A percentile compares a stretch with the other conserved stretches of the same genome.
Conservation (phyloP, 2,797 vertebrate species). For the Acanthurus lineatus region DNA sequence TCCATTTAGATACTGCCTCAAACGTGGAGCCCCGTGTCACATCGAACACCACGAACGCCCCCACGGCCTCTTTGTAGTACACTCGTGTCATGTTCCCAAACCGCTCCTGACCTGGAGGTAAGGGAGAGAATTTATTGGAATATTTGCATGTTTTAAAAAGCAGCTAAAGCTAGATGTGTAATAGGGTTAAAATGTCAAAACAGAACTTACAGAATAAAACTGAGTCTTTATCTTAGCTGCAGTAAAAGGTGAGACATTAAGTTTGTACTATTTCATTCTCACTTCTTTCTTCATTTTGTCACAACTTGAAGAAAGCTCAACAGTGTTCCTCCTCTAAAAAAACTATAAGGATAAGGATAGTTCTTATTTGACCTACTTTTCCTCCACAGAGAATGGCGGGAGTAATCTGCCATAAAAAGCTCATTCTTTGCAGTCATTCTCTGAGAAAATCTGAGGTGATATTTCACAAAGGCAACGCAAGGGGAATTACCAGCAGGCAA, state of each 20-base stretch:
- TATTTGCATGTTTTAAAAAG: conserved; percentile 24
- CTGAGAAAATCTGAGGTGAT: conserved; percentile 52
- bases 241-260: not conserved
- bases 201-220: no score
- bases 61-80: conserved; percentile 98
- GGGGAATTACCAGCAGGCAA: conserved; percentile 40
- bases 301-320: not conserved
- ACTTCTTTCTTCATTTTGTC: conserved; percentile 13
- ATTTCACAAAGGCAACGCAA: conserved; percentile 54
- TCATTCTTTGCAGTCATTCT: conserved; percentile 51
- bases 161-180: not conserved
- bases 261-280: not conserved
- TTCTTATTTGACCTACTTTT: conserved; percentile 57
- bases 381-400: conserved; percentile 36
- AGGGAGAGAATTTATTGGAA: conserved; percentile 8
- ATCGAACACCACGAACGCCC: conserved; percentile 97
- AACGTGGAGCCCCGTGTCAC: conserved; percentile 95
- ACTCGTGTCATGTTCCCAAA: conserved; percentile 99
- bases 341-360: conserved; percentile 4
- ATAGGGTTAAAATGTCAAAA: not conserved
- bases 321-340: conserved; percentile 18
- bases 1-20: conserved; percentile 98
- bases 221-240: not conserved
- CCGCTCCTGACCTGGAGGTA: conserved; percentile 92
- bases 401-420: conserved; percentile 63